Conservation (phyloP, 1,140 invertebrate genomes). For the Idris sp. region DNA sequence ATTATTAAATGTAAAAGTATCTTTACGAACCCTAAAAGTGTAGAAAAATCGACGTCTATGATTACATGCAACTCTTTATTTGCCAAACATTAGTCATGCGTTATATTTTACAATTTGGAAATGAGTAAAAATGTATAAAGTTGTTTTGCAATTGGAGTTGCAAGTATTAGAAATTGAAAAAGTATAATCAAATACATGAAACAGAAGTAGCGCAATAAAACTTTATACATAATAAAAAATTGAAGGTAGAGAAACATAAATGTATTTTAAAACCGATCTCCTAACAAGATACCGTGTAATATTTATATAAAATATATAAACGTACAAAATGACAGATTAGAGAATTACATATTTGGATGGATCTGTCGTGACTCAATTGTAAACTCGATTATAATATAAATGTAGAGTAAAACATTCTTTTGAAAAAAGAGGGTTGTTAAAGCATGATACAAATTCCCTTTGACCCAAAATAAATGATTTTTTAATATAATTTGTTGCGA, state of each 20-base stretch:
- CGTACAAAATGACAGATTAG: constrained; percentile 31
- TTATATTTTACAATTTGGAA: constrained; percentile 14
- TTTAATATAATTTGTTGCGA: too few relatives aligned
- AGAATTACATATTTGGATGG: constrained; percentile 23
- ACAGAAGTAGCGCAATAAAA: constrained; percentile 20
- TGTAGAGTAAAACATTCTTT: constrained; percentile 35
- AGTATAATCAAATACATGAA: constrained; percentile 24
- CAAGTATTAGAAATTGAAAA: constrained; percentile 19
- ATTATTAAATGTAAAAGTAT: constrained; percentile 6
- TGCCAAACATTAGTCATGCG: constrained; percentile 16
- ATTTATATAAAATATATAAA: constrained; percentile 41
- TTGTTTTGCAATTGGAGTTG: constrained; percentile 42
- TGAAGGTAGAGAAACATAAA: constrained; percentile 12
- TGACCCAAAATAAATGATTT: too few relatives aligned
- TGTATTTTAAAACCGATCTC: constrained; percentile 38
- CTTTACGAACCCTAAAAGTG: constrained; percentile 1
- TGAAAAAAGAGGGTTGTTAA: constrained; percentile 9
- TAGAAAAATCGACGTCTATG: constrained; percentile 29
- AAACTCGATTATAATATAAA: constrained; percentile 39
- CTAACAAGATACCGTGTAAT: constrained; percentile 21
- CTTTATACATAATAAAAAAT: constrained; percentile 21
- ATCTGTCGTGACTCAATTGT: constrained; percentile 29
- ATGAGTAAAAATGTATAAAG: neutral
- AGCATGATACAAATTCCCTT: too few relatives aligned
- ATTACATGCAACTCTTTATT: constrained; percentile 21